These are phyloP conservation scores for Nycticebus coucang DNA, from an alignment of 2,113 vertebrate species.

Conservation along the genomic window DNA sequence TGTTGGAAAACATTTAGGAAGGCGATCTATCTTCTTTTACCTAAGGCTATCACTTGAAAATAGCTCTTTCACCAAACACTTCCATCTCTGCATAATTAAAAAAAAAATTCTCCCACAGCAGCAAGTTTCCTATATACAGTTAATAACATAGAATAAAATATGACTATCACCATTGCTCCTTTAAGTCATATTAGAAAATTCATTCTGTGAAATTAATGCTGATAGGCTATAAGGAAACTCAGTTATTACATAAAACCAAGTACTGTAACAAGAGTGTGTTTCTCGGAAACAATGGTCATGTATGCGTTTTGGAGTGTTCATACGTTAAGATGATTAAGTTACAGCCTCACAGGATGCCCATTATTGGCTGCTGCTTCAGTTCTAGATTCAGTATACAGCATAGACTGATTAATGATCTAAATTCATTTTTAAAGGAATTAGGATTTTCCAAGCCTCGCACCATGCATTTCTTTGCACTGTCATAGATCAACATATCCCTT, in stretches of 20 bases:
- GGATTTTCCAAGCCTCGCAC: background rate
- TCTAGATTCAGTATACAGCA: background rate
- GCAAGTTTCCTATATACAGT: slow-evolving; percentile 2
- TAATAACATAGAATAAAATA: slow-evolving; percentile 54
- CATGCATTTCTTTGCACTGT: background rate
- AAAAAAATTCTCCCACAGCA: slow-evolving; percentile 28
- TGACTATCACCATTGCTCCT: background rate
- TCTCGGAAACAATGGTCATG: background rate
- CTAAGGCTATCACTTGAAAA: slow-evolving; percentile 18
- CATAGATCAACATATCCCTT: background rate
- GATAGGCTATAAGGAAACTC: background rate
- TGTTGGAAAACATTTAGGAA: background rate
- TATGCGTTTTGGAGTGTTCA: background rate
- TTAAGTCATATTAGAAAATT: slow-evolving; percentile 57
- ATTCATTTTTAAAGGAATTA: background rate
- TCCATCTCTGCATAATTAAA: background rate
- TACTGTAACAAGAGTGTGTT: background rate
- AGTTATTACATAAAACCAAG: background rate
- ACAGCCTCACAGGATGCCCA: background rate
- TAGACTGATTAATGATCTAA: background rate
- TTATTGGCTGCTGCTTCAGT: background rate
- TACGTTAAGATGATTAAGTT: background rate
- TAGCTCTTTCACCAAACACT: background rate
- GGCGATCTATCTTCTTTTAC: slow-evolving; percentile 43
- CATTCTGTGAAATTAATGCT: slow-evolving; percentile 62